Conservation (phyloP, 2,888 invertebrate species). For the Phorcus lineatus region DNA sequence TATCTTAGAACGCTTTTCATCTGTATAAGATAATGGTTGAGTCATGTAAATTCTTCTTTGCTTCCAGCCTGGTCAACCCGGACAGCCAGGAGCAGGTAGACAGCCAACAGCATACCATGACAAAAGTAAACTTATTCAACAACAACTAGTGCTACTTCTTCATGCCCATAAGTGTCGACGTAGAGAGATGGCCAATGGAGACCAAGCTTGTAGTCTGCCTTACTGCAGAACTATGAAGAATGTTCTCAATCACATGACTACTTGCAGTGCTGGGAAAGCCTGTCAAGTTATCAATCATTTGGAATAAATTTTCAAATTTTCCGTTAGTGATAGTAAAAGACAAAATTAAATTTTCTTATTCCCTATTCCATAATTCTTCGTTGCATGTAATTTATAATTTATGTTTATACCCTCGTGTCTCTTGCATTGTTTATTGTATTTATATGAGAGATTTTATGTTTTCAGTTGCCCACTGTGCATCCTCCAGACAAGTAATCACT, state of each 20-base stretch:
- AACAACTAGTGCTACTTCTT: constrained; percentile 95
- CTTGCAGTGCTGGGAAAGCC: constrained; percentile 88
- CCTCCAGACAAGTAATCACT: constrained; percentile 97
- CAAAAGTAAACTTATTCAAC: constrained; percentile 97
- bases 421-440: no score
- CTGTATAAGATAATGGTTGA: not conserved
- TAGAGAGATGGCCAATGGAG: constrained; percentile 90
- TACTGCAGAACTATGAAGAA: constrained; percentile 99
- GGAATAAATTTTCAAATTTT: constrained; percentile 50
- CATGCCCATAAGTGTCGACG: constrained; percentile 99
- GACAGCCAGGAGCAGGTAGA: constrained; percentile 46
- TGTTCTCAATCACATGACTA: constrained; percentile 98
- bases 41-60: no score
- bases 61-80: constrained; percentile 42
- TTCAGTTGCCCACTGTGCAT: constrained; percentile 96
- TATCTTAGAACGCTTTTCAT: not conserved
- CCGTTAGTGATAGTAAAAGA: no score
- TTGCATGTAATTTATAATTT: no score
- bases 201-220: constrained; percentile 91
- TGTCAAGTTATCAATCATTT: constrained; percentile 72
- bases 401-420: no score
- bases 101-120: constrained; percentile 87
- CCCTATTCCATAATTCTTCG: no score
- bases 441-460: constrained; percentile 2
- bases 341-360: no score